Base-by-base conservation (phyloP, 2,888 invertebrate species). In the Sinopyrophorus schimmeli region DNA sequence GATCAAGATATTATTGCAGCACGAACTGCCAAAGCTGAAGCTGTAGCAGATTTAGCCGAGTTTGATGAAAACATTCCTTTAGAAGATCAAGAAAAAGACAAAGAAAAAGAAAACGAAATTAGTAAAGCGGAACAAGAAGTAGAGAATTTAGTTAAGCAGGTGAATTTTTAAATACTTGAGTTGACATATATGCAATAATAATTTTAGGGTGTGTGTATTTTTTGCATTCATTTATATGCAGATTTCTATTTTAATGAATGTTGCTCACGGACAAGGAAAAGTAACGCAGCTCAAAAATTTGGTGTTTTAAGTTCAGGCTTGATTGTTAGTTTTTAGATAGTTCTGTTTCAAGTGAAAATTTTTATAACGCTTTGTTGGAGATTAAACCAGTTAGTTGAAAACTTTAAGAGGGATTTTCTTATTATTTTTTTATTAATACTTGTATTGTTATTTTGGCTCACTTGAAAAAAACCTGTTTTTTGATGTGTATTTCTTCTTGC, bases 11-110 rank as follows among this genome's bases (percentile, higher is more conserved):
- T 92, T 11, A 85, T 87, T 60, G 96, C 96, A 5, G 92, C 94
- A 1, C 83, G 82, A 64, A 89, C 86, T 1, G 94, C 94, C 2
- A 88, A 89, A 64, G 92, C 91, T 3, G 96, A 97, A 76, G 90
- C 86, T 23, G 86, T 87, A 54, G 89, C 89, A 7, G 92, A 93
- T 73, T 79, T 95, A 57, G 94, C 92, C 1, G 96, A 96, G 76
- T 96, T 96, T 76, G 96, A 96, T 76, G 96, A 97, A 76, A 89
- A 84, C 64, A 89, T 93, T 75, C 94, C 95, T 30, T 79, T 92
- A 58, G 89, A 89, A 47, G 89, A 89, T 43, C 80, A 79, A 52
- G 76, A 76, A 1, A 77, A 76, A 11, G 76, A 76, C 1, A 77
- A 76, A 11, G 64, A 66, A 32, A 60, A 63, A 6, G 72, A 71